Conservation (phyloP, 2,113 vertebrate genomes). For the Phylloscopus trochiloides region DNA sequence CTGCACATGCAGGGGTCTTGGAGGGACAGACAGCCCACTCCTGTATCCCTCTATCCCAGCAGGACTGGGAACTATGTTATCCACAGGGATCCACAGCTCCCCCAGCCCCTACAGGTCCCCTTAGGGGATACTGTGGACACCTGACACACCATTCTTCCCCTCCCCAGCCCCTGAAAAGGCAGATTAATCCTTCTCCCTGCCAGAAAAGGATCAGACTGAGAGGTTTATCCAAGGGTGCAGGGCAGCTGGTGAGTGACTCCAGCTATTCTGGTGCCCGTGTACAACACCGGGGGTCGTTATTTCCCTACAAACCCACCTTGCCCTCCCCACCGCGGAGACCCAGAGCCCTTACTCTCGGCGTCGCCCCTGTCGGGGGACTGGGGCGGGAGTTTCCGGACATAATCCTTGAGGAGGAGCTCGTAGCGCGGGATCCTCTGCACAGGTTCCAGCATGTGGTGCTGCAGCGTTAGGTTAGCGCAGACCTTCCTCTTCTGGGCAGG, state of each 20-base stretch:
- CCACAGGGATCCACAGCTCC: neutral
- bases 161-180: neutral
- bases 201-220: neutral
- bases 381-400: slow-evolving; percentile 79
- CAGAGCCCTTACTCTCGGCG: slow-evolving; percentile 77
- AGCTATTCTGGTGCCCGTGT: neutral
- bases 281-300: neutral
- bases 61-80: neutral
- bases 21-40: neutral
- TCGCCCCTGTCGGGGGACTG: slow-evolving; percentile 71
- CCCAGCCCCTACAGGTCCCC: neutral
- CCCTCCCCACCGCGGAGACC: neutral
- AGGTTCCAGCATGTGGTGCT: slow-evolving; percentile 85
- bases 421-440: slow-evolving; percentile 91
- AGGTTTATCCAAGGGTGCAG: neutral
- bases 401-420: slow-evolving; percentile 88
- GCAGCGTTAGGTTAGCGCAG: slow-evolving; percentile 79
- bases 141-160: neutral
- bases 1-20: accelerated
- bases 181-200: neutral
- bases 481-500: slow-evolving; percentile 74
- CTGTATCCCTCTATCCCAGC: neutral
- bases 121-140: neutral
- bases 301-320: neutral
- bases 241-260: neutral